Conservation (phyloP, 2,113 vertebrate species). For the Anas platyrhynchos region DNA sequence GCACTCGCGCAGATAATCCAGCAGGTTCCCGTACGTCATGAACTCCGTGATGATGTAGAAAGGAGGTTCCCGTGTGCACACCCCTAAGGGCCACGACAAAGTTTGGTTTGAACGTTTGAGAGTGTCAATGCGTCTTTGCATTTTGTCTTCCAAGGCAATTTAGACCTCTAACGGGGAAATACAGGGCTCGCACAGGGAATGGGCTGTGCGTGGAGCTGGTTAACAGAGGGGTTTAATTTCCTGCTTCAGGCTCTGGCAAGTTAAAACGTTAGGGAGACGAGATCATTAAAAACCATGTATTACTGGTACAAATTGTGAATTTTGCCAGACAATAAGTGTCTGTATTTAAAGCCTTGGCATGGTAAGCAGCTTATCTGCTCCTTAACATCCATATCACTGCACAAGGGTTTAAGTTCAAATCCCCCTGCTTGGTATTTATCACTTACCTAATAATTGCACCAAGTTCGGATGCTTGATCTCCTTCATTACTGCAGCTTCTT, state of each 20-base stretch:
- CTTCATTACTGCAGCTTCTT: conserved; percentile 98
- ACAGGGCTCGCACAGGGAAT: not conserved
- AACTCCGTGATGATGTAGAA: conserved; percentile 99
- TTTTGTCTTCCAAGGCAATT: not conserved
- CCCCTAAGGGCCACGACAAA: conserved; percentile 77
- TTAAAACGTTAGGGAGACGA: conserved; percentile 9
- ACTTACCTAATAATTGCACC: conserved; percentile 94
- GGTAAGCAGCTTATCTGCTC: conserved; percentile 46
- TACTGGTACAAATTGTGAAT: conserved; percentile 26
- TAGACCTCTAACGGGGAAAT: not conserved
- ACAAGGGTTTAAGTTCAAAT: conserved; percentile 20
- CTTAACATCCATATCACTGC: conserved; percentile 18
- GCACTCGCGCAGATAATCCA: conserved; percentile 96
- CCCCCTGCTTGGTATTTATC: conserved; percentile 19
- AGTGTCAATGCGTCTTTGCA: not conserved
- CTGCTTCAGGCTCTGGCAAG: conserved; percentile 27
- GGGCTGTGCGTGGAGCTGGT: not conserved
- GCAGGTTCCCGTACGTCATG: conserved; percentile 96
- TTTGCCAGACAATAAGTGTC: conserved; percentile 39
- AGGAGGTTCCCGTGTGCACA: conserved; percentile 95
- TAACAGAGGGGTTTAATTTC: conserved; percentile 28
- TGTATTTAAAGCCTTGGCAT: conserved; percentile 12
- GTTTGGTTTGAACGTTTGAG: not conserved
- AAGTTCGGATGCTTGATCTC: conserved; percentile 99
- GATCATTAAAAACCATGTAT: conserved; percentile 45